Evolutionary conservation across 2,797 vertebrate species (phyloP).

Genomic region (Melanotaenia maccullochi): DNA sequence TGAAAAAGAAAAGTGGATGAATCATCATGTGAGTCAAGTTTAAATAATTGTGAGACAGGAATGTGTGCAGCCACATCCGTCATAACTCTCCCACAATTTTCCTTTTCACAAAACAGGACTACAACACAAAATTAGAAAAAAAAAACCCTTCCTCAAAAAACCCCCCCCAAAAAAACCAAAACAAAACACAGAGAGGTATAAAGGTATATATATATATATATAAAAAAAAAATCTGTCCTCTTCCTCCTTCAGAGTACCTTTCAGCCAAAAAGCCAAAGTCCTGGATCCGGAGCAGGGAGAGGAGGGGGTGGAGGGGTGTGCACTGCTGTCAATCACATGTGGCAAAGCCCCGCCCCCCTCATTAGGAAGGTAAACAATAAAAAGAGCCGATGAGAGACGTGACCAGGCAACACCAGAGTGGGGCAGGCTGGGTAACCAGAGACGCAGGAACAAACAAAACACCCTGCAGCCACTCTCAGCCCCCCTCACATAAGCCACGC

Average conservation of each 20-base stretch:
- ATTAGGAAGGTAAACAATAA: slow-evolving; percentile 99
- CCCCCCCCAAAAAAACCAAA: not conserved
- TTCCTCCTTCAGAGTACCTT: slow-evolving; percentile 54
- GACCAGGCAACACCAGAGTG: slow-evolving; percentile 87
- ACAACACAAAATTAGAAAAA: slow-evolving; percentile 29
- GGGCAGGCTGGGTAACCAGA: slow-evolving; percentile 88
- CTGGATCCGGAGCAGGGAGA: slow-evolving; percentile 72
- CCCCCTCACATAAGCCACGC: slow-evolving; percentile 39
- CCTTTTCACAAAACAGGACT: slow-evolving; percentile 47
- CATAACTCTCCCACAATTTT: slow-evolving; percentile 65
- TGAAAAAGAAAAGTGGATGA: slow-evolving; percentile 30
- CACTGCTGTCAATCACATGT: slow-evolving; percentile 91
- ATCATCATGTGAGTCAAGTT: slow-evolving; percentile 50
- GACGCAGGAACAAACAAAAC: slow-evolving; percentile 78
- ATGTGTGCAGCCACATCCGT: slow-evolving; percentile 40
- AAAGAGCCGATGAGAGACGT: slow-evolving; percentile 91
- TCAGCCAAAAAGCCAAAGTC: slow-evolving; percentile 87
- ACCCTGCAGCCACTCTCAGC: slow-evolving; percentile 63
- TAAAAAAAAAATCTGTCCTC: slow-evolving; percentile 18
- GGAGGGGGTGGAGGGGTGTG: slow-evolving; percentile 70
- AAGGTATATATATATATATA: not conserved
- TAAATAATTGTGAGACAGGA: slow-evolving; percentile 47
- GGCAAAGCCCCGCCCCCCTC: slow-evolving; percentile 92
- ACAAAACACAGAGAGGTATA: not conserved
- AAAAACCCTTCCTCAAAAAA: not conserved